These are phyloP conservation scores for Harmothoe impar DNA, from an alignment of 2,888 invertebrate species.

Conservation along the genomic window DNA sequence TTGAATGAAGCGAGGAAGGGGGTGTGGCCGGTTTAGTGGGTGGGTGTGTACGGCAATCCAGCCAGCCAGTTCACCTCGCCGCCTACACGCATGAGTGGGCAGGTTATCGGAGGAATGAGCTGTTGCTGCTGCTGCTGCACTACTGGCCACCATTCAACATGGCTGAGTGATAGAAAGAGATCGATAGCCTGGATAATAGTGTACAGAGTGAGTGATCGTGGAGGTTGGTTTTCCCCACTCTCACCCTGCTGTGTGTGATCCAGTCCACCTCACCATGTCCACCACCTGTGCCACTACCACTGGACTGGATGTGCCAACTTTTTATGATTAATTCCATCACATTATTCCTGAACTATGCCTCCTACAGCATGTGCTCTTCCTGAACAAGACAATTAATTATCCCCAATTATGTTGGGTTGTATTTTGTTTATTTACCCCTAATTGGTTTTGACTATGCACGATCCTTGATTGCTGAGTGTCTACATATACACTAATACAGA, in stretches of 20 bases:
- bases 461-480: not conserved
- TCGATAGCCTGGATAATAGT: constrained; percentile 41
- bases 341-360: not conserved
- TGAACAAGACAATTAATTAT: not conserved
- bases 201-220: constrained; percentile 29
- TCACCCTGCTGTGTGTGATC: not conserved
- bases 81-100: constrained; percentile 34
- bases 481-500: too few species aligned
- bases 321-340: not conserved
- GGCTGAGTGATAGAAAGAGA: constrained; percentile 13
- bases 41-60: not conserved
- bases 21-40: constrained; percentile 11
- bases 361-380: not conserved
- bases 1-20: constrained; percentile 27
- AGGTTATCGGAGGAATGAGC: constrained; percentile 32
- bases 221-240: not conserved
- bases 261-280: not conserved
- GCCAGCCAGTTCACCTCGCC: constrained; percentile 13
- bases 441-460: not conserved
- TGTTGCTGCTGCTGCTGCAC: constrained; percentile 33
- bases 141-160: constrained; percentile 46
- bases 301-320: not conserved
- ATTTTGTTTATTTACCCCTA: not conserved
- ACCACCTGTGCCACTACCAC: not conserved
- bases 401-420: not conserved